Evolutionary conservation across 2,113 vertebrate genomes (phyloP), one percentile per base, ranked within the genome.

Genomic region (Gambusia affinis): DNA sequence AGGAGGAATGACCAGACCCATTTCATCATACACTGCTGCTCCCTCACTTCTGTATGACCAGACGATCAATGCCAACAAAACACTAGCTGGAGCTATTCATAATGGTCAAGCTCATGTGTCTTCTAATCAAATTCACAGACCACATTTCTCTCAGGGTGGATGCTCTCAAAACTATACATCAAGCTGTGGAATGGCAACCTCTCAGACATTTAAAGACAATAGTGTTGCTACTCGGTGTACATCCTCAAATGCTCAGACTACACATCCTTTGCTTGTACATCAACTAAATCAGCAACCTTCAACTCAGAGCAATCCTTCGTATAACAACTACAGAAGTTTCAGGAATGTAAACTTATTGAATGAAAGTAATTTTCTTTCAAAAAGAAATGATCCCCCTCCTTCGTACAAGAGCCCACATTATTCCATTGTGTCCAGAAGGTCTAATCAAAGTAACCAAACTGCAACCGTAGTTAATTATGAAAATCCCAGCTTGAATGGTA

Each of bases 371-470:
- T 42, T 1, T 5, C 11, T 19, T 7, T 2, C 28, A 63, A 35
- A 68, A 70, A 65, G 22, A 42, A 80, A 66, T 15, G 15, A 15
- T 1, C 1, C 0, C n/a, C 4, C 12, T 12, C 3, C n/a, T 31
- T 24, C 27, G 1, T 8, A 33, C 6, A 11, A 71, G n/a, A 27
- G 6, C 2, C 68, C 35, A 5, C 65, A 70, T 33, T n/a, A 8
- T 69, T 8, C 2, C n/a, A 33, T 3, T 0, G 1, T 3, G 0
- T 14, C 17, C 37, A n/a, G 12, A 71, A 67, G 24, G 11, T 37
- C n/a, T 30, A 63, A 42, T 65, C 65, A 73, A 72, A 66, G 37
- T 15, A 17, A 44, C 5, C 75, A 71, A 17, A 66, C 67, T 72
- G 27, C 37, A 30, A 64, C 10, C 30, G 22, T 1, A 0, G 29